Conservation (phyloP, 2,888 invertebrate genomes). For the Cabera pusaria region DNA sequence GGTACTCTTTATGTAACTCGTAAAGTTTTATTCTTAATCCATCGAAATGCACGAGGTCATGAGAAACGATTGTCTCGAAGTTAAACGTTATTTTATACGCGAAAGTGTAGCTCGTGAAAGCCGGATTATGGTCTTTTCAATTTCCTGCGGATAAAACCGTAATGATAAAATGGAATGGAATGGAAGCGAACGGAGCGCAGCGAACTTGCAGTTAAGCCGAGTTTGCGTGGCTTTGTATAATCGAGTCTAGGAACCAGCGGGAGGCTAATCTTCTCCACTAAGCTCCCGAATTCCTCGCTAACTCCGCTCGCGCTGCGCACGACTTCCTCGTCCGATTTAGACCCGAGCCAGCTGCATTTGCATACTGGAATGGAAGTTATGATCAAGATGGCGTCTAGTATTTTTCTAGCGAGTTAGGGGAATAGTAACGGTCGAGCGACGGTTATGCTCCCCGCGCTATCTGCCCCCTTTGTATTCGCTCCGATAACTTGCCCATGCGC, state of each 20-base stretch:
- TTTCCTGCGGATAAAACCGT: slow-evolving; percentile 47
- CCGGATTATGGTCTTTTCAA: slow-evolving; percentile 56
- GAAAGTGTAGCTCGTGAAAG: slow-evolving; percentile 68
- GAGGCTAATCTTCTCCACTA: slow-evolving; percentile 60
- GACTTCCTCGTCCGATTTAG: slow-evolving; percentile 64
- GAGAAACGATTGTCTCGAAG: slow-evolving; percentile 54
- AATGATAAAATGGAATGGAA: slow-evolving; percentile 32
- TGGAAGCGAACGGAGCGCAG: too few relatives aligned
- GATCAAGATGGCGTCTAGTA: slow-evolving; percentile 76
- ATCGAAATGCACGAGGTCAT: slow-evolving; percentile 46
- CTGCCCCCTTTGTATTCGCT: slow-evolving; percentile 83
- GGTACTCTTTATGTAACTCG: slow-evolving; percentile 44
- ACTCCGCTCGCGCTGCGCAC: slow-evolving; percentile 46
- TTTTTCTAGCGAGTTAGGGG: slow-evolving; percentile 79
- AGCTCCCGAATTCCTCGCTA: slow-evolving; percentile 42
- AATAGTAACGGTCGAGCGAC: slow-evolving; percentile 81
- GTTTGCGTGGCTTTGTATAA: slow-evolving; percentile 61
- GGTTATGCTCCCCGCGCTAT: slow-evolving; percentile 82
- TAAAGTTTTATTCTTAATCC: slow-evolving; percentile 59
- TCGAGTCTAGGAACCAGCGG: slow-evolving; percentile 54
- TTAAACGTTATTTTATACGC: slow-evolving; percentile 56
- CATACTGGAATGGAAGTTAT: slow-evolving; percentile 53
- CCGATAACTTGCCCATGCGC: slow-evolving; percentile 83
- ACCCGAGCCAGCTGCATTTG: slow-evolving; percentile 49
- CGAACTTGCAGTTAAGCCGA: slow-evolving; percentile 66